Evolutionary conservation across 2,797 vertebrate species (phyloP), one percentile per base, ranked within the genome.

Genomic region (Enteromius argenteus): DNA sequence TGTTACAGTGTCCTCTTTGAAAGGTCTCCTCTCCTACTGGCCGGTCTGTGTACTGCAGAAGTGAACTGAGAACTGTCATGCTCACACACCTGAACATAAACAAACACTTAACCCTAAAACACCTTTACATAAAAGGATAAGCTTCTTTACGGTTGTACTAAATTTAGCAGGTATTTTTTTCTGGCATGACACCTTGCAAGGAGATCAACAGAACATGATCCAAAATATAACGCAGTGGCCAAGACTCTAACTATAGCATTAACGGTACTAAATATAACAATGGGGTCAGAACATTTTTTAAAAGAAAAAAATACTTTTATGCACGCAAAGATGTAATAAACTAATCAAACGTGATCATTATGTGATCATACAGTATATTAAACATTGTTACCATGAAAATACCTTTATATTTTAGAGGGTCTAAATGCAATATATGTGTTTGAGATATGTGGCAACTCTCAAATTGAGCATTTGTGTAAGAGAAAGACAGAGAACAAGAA

Each of bases 71-170:
- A 51, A 71, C 19, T 17, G 49, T 27, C 23, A 71, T 7, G 17
- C 23, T 35, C 66, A 30, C 66, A 15, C n/a, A 66, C 53, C 51
- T 7, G 15, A 19, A 83, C n/a, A 66, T 49, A 86, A 75, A 84
- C 60, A 79, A 27, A 66, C 56, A 60, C 78, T 67, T 71, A 49
- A 49, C 27, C 44, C 58, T 46, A 76, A 74, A 75, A 53, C 32
- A 67, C 44, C 58, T 67, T 74, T 83, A 51, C 30, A 53, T 42
- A 73, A 66, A 74, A 46, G 30, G 72, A 53, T 75, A 67, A 83
- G 46, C 72, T 67, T 76, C 60, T 76, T 76, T 76, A 53, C 3
- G 19, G 42, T 51, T 75, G 58, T 39, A 42, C 72, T 75, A 83
- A 66, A 39, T 56, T 76, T 53, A 83, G 72, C 17, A 76, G 71